Evolutionary conservation across 2,113 vertebrate genomes (phyloP).

Genomic region (Cyphomyrus plagiostoma): DNA sequence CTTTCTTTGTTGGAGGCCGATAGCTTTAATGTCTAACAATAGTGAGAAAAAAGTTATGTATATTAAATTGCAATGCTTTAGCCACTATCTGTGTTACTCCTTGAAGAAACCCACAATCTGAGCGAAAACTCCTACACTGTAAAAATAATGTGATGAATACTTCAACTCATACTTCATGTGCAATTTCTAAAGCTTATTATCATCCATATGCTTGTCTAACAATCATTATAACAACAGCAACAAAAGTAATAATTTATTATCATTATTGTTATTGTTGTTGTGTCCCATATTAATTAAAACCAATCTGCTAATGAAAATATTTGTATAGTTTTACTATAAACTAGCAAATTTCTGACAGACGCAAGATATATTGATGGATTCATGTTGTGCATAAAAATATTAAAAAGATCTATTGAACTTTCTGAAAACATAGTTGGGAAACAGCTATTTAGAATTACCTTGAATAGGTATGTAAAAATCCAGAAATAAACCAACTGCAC

Average conservation of each 20-base stretch:
- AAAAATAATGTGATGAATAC: neutral
- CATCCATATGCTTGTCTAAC: neutral
- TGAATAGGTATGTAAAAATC: neutral
- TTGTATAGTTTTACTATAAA: neutral
- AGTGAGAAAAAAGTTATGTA: neutral
- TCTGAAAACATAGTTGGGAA: neutral
- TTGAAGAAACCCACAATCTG: neutral
- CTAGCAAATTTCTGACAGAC: neutral
- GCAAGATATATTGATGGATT: neutral
- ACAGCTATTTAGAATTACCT: neutral
- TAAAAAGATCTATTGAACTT: neutral
- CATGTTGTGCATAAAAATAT: neutral
- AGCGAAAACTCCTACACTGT: neutral
- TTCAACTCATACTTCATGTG: neutral
- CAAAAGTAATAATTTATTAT: neutral
- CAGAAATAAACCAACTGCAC: neutral
- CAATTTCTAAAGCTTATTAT: neutral
- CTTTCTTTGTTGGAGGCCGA: slow-evolving; percentile 1
- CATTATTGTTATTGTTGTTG: neutral
- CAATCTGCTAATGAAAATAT: neutral
- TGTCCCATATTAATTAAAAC: neutral
- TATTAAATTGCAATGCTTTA: neutral
- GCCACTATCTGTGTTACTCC: neutral
- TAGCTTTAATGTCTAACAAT: neutral
- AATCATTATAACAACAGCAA: neutral